Percentiles rank a stretch among this genome's conserved stretches.
phyloP scores from a whole-genome alignment of 1,140 invertebrate genomes.

The Papilio machaon region DNA sequence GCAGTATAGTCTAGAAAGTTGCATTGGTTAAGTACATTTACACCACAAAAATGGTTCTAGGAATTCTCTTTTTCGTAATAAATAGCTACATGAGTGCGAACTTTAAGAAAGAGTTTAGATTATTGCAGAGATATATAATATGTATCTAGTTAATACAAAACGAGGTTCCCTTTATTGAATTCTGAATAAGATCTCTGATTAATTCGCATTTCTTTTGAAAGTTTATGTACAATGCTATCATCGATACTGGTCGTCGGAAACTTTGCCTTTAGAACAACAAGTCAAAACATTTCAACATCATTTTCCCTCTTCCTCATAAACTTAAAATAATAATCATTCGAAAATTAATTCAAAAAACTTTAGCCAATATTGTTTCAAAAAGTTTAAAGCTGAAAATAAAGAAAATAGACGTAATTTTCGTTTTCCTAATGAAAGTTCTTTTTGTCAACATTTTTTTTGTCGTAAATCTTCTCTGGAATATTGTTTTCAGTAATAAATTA shows the following conservation, averaged over 20 bases:
- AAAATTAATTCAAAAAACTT: conserved; percentile 6
- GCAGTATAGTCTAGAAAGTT: background rate
- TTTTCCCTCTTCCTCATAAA: conserved; percentile 9
- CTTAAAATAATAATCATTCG: conserved; percentile 19
- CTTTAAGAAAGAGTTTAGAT: background rate
- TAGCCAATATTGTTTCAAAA: background rate
- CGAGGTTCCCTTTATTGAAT: conserved; percentile 53
- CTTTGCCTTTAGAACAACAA: conserved; percentile 22
- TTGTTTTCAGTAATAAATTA: too few relatives aligned
- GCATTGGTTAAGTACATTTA: background rate
- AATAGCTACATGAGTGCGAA: background rate
- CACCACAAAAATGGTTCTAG: background rate
- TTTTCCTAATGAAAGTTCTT: background rate
- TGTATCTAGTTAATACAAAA: background rate
- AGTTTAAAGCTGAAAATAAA: background rate
- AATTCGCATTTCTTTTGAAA: conserved; percentile 49
- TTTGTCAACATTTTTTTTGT: background rate
- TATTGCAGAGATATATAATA: background rate
- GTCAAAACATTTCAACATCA: conserved; percentile 24
- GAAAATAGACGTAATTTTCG: background rate
- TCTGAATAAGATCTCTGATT: conserved; percentile 48
- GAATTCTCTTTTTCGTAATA: background rate
- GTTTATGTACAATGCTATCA: conserved; percentile 39
- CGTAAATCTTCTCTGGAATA: background rate
- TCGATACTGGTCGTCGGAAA: conserved; percentile 21